A percentile compares a stretch with the other conserved stretches of the same genome.
These are phyloP conservation scores for Stylophora pistillata DNA, from an alignment of 64 coral and sea anemone genomes.

Conservation along the genomic window DNA sequence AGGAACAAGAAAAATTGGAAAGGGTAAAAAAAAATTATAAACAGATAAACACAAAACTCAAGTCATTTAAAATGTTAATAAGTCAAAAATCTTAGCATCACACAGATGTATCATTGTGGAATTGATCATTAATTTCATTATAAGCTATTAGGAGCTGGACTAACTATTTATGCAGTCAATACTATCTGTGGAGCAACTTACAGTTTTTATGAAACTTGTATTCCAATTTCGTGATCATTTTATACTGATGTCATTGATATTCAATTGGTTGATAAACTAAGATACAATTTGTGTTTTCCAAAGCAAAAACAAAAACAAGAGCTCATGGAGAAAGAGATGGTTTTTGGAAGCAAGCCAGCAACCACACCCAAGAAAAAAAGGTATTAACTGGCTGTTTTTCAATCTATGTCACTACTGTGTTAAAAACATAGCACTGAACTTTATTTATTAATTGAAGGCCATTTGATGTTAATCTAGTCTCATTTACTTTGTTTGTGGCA, in stretches of 20 bases:
- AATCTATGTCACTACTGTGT: not conserved
- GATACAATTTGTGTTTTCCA: not conserved
- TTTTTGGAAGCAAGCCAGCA: constrained; percentile 87
- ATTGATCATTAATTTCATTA: too few species aligned
- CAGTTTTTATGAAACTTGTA: too few species aligned
- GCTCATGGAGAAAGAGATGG: constrained; percentile 88
- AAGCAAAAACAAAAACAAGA: constrained; percentile 92
- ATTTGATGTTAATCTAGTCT: not conserved
- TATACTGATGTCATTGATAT: not conserved
- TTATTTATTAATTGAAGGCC: not conserved
- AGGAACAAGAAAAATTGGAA: constrained; percentile 84
- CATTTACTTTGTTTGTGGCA: not conserved
- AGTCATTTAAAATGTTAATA: not conserved
- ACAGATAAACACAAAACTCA: not conserved
- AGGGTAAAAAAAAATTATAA: constrained; percentile 47
- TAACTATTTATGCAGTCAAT: too few species aligned
- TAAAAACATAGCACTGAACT: not conserved
- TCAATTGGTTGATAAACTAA: not conserved
- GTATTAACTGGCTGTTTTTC: constrained; percentile 25
- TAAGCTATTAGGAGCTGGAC: too few species aligned
- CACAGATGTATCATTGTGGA: too few species aligned
- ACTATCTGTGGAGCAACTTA: too few species aligned
- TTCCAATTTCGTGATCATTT: too few species aligned
- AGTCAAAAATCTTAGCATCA: too few species aligned
- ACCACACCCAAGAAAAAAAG: constrained; percentile 84